Conservation (phyloP, 2,888 invertebrate genomes). For the Stegana nigrithorax region DNA sequence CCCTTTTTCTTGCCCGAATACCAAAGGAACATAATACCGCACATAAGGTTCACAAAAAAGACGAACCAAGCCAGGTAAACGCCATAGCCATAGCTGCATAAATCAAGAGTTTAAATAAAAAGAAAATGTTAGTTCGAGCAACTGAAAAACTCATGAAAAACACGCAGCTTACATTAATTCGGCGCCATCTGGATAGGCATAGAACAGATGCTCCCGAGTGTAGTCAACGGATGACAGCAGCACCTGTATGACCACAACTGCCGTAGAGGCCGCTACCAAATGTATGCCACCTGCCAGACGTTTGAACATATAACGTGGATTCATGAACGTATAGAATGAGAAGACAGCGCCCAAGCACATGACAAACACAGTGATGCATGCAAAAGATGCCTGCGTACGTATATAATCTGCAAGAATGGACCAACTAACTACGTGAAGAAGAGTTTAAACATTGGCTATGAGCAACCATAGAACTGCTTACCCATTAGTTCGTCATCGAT, state of each 20-base stretch:
- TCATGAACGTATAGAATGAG: constrained; percentile 84
- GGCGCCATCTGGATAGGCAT: constrained; percentile 77
- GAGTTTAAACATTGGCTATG: neutral
- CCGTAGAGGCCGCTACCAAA: constrained; percentile 84
- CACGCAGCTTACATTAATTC: constrained; percentile 71
- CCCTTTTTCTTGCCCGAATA: constrained; percentile 88
- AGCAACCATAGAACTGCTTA: constrained; percentile 62
- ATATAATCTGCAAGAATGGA: constrained; percentile 76
- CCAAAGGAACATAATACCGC: constrained; percentile 81
- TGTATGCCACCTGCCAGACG: constrained; percentile 86
- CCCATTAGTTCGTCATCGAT: constrained; percentile 72
- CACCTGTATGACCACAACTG: constrained; percentile 86
- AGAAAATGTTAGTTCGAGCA: neutral
- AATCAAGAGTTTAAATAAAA: neutral
- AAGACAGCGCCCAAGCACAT: constrained; percentile 86
- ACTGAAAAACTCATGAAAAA: neutral
- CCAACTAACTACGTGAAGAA: constrained; percentile 39
- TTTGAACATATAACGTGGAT: constrained; percentile 90
- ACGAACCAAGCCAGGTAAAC: constrained; percentile 83
- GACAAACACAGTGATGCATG: constrained; percentile 82
- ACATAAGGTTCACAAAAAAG: constrained; percentile 76
- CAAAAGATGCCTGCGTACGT: constrained; percentile 85
- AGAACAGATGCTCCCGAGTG: constrained; percentile 75
- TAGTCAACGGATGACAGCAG: constrained; percentile 80
- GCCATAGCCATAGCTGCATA: constrained; percentile 77